Percentiles rank a stretch among this genome's conserved stretches.
Evolutionary conservation across 2,113 vertebrate species (phyloP).

Genomic region (Naja naja): DNA sequence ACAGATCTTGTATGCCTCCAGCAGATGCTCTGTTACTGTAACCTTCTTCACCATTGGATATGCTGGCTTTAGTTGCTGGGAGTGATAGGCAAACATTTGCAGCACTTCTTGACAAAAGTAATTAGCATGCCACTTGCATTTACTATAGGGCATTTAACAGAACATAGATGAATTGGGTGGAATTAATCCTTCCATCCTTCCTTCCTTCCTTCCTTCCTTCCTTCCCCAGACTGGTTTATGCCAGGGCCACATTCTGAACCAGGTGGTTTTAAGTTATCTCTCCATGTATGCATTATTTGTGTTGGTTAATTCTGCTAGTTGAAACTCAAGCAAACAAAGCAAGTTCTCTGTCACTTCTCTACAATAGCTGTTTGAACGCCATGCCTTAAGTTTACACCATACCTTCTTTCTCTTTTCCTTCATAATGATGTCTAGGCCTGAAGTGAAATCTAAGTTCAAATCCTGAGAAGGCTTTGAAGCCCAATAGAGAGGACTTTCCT

Average conservation of each 20-base stretch:
- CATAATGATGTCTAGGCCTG: conserved; percentile 45
- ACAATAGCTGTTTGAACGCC: neutral
- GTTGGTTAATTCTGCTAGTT: neutral
- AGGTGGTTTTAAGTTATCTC: neutral
- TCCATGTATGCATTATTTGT: neutral
- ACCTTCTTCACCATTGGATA: neutral
- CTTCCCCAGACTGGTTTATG: neutral
- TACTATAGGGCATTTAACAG: neutral
- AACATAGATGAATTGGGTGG: neutral
- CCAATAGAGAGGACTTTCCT: conserved; percentile 49
- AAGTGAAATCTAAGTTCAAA: conserved; percentile 46
- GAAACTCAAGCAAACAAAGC: neutral
- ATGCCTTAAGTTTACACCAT: conserved; percentile 32
- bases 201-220: too few relatives aligned
- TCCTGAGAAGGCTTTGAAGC: neutral
- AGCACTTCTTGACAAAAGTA: neutral
- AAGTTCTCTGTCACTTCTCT: neutral
- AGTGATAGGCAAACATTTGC: neutral
- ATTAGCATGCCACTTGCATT: neutral
- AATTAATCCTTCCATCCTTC: neutral
- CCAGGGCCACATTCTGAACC: neutral
- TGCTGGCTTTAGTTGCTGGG: neutral
- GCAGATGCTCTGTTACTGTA: neutral
- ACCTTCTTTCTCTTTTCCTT: conserved; percentile 26
- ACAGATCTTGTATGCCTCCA: neutral